These are phyloP conservation scores for Noturus placidus DNA, from an alignment of 2,113 vertebrate species.

Conservation along the genomic window DNA sequence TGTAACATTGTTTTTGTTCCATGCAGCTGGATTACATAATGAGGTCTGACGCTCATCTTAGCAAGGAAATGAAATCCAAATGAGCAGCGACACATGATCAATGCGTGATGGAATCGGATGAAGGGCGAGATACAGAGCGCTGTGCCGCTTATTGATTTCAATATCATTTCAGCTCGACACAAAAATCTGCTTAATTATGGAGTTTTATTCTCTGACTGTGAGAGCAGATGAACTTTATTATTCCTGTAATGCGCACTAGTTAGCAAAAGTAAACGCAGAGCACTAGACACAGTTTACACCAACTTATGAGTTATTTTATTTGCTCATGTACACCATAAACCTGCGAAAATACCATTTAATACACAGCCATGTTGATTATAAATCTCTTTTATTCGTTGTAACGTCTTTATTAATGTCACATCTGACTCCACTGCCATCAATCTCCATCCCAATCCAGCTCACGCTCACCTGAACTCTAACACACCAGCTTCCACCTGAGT, in stretches of 20 bases:
- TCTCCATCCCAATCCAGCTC: not conserved
- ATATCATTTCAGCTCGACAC: conserved; percentile 52
- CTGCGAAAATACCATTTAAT: not conserved
- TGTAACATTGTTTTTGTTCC: conserved; percentile 11
- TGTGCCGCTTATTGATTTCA: conserved; percentile 55
- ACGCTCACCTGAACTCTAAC: not conserved
- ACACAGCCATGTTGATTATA: not conserved
- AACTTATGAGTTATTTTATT: not conserved
- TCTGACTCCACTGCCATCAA: not conserved
- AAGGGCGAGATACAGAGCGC: not conserved
- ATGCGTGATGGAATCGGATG: conserved; percentile 55
- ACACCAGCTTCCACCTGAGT: not conserved
- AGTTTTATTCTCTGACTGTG: conserved; percentile 48
- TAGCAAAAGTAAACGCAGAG: not conserved
- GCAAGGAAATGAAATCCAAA: conserved; percentile 49
- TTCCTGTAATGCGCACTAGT: not conserved
- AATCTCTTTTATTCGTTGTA: not conserved
- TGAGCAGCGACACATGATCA: conserved; percentile 47
- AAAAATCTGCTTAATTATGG: conserved; percentile 64
- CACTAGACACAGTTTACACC: not conserved
- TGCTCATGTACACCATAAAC: not conserved
- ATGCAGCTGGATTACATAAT: conserved; percentile 48
- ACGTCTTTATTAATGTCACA: not conserved
- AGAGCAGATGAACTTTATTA: not conserved
- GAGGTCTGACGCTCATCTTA: conserved; percentile 15